These are phyloP conservation scores for Falco biarmicus DNA, from an alignment of 2,797 vertebrate species.

Conservation along the genomic window DNA sequence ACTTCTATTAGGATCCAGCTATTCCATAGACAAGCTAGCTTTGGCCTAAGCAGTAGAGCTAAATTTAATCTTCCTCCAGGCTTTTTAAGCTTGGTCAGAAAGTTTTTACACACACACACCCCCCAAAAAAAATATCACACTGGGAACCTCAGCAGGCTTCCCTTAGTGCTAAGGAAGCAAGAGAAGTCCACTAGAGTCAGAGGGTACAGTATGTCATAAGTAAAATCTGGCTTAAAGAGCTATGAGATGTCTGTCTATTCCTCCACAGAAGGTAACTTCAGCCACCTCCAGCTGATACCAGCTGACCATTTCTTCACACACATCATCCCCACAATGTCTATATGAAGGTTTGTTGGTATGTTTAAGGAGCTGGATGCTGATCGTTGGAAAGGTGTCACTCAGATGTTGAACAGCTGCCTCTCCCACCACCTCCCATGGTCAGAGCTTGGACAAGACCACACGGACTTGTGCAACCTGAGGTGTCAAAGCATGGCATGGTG, in stretches of 20 bases:
- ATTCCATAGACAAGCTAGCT: not conserved
- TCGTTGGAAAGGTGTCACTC: too few species aligned
- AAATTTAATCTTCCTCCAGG: not conserved
- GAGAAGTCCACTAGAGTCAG: not conserved
- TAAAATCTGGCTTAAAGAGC: too few species aligned
- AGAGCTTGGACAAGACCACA: not conserved
- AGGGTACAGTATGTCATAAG: too few species aligned
- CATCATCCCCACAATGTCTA: fast-evolving
- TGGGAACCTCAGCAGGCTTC: not conserved
- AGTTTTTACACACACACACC: not conserved
- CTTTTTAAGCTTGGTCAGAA: not conserved
- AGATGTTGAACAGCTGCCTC: not conserved
- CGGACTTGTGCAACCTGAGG: not conserved
- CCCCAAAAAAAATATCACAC: not conserved
- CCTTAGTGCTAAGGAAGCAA: not conserved
- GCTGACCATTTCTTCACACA: not conserved
- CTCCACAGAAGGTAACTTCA: not conserved
- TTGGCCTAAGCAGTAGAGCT: not conserved
- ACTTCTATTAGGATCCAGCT: not conserved
- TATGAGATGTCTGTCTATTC: fast-evolving
- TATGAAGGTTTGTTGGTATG: fast-evolving
- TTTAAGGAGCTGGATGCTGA: not conserved
- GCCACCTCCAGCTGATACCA: too few species aligned
- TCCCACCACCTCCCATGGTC: not conserved
- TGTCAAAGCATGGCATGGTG: not conserved